These are phyloP conservation scores for Adelphocoris suturalis DNA, from an alignment of 2,888 invertebrate species.

Conservation along the genomic window DNA sequence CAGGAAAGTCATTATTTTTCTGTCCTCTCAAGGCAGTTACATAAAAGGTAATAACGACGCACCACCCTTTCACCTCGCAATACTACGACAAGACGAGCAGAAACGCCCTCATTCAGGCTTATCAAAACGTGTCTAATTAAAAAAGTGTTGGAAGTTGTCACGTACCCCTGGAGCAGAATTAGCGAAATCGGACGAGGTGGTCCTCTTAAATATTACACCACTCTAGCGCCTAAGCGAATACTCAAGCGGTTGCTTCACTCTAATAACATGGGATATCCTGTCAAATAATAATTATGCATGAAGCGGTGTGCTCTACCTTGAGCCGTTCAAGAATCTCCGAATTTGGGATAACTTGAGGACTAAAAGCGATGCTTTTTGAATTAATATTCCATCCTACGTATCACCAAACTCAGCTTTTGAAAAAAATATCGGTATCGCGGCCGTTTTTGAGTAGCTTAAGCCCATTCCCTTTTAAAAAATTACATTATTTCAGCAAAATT, in stretches of 20 bases:
- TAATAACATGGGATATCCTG: conserved; percentile 13
- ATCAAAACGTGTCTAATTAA: conserved; percentile 51
- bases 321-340: background rate
- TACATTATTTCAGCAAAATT: too few relatives aligned
- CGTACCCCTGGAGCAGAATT: conserved; percentile 15
- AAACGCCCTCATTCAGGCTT: conserved; percentile 13
- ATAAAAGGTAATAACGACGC: conserved; percentile 19
- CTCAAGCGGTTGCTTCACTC: background rate
- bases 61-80: conserved; percentile 1
- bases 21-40: conserved; percentile 1
- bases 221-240: background rate
- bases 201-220: conserved; percentile 31
- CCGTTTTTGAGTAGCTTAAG: too few relatives aligned
- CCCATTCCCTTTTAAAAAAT: too few relatives aligned
- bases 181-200: conserved; percentile 26
- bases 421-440: too few relatives aligned
- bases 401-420: too few relatives aligned
- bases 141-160: conserved; percentile 35
- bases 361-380: too few relatives aligned
- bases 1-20: conserved; percentile 9
- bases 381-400: too few relatives aligned
- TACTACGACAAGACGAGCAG: background rate
- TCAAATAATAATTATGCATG: conserved; percentile 8
- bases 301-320: background rate
- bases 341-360: background rate